These are phyloP conservation scores for Haliclona indistincta DNA, from an alignment of 37 sponge, comb jelly and placozoan genomes.

Conservation along the genomic window DNA sequence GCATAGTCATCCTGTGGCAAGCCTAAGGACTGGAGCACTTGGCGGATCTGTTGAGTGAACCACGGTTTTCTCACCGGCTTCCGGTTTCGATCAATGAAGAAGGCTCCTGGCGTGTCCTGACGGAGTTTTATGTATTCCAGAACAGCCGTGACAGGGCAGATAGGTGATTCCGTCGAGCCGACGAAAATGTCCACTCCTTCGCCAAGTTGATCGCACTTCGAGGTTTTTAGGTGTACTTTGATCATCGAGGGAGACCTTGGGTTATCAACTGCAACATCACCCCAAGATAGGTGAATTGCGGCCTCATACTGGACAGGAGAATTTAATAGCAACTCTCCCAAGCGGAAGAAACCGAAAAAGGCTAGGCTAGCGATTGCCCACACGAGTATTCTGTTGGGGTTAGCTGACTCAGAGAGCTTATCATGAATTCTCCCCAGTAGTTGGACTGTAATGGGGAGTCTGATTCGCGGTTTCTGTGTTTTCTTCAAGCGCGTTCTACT, in stretches of 20 bases:
- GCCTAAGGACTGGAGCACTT: neutral
- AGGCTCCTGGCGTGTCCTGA: neutral
- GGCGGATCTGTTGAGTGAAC: neutral
- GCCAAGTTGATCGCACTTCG: constrained; percentile 14
- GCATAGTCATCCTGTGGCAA: constrained; percentile 14
- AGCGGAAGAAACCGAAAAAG: constrained; percentile 33
- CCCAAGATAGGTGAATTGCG: constrained; percentile 4
- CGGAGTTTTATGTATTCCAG: constrained; percentile 5
- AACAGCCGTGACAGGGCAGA: constrained; percentile 12
- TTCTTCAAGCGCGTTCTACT: no score
- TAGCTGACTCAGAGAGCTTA: neutral
- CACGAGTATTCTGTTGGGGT: neutral
- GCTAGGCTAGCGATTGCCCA: constrained; percentile 20
- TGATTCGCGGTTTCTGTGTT: neutral
- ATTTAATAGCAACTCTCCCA: constrained; percentile 20
- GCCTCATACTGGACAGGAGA: constrained; percentile 3
- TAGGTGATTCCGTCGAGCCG: neutral
- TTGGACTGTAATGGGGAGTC: constrained; percentile 1
- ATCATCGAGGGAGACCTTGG: neutral
- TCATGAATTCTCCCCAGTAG: neutral
- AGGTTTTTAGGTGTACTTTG: neutral
- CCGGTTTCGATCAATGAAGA: constrained; percentile 5
- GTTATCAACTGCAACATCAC: constrained; percentile 8
- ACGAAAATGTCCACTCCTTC: constrained; percentile 2
- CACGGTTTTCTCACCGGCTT: constrained; percentile 1